Evolutionary conservation across 2,888 invertebrate species (phyloP), one percentile per base, ranked within the genome.

Genomic region (Hanleya hanleyi): DNA sequence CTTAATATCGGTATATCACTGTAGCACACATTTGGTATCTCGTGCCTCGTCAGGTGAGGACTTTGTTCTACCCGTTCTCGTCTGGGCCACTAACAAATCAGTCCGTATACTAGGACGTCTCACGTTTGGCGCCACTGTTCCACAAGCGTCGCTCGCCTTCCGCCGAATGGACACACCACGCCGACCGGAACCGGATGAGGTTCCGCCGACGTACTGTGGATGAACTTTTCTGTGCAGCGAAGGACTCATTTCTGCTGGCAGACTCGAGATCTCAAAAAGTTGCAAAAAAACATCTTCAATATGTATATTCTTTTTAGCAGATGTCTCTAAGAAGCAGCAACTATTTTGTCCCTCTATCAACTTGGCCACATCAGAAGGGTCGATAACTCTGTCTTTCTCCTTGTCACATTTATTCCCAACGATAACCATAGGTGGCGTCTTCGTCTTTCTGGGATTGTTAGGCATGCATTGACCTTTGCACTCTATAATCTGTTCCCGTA

Each of bases 381-480:
- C 94, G 68, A 96, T 95, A 75, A 94, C 94, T 91, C 96, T 75
- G 61, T 85, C 83, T 85, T 94, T 93, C 65, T 96, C 96, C 85
- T 93, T 93, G 91, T 96, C 96, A 90, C 95, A 94, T 92, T 96
- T 96, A 90, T 96, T 96, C 69, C 96, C 96, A 1, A 95, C 96
- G 75, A 96, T 93, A 68, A 96, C 94, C 94, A 96, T 96, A 50
- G 96, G 96, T 64, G 96, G 95, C 51, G 78, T 71, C 29, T 75
- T 71, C n/a, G 75, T 70, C 69, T 83, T 87, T 94, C 87, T 77
- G 86, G 81, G 82, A 74, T 69, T 65, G 33, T 92, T 94, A 94
- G 75, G 72, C 49, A 77, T 76, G 51, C 81, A 81, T 66, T 82
- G 91, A 51, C 79, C 76, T 76, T 90, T 90, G 49, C 85, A 86